These are phyloP conservation scores for Synaphobranchus kaupii DNA, from an alignment of 2,797 vertebrate species.

Conservation along the genomic window DNA sequence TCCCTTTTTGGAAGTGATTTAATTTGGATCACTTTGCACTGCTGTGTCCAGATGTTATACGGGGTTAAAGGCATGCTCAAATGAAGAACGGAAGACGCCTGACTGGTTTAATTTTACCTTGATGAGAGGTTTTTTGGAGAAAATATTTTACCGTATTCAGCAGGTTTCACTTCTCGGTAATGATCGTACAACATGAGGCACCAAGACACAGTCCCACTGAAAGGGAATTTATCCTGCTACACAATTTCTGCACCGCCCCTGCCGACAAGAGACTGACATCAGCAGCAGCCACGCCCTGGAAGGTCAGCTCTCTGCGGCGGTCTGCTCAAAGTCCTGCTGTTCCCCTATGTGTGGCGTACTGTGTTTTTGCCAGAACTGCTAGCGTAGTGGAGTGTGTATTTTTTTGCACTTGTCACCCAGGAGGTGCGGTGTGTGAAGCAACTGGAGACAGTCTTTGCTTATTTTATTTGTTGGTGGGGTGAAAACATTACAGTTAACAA, in stretches of 20 bases:
- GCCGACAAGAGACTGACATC: background rate
- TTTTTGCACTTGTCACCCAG: constrained; percentile 42
- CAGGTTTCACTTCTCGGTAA: background rate
- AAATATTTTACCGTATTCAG: background rate
- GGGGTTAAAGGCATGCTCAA: background rate
- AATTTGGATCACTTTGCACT: background rate
- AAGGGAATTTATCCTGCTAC: constrained; percentile 13
- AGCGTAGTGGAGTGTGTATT: constrained; percentile 36
- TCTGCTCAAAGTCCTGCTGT: background rate
- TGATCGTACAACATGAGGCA: background rate
- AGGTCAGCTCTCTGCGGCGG: background rate
- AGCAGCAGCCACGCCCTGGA: background rate
- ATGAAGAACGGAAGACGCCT: background rate
- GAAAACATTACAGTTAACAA: background rate
- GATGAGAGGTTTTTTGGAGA: background rate
- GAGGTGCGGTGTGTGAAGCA: constrained; percentile 20
- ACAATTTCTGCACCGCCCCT: background rate
- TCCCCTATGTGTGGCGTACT: background rate
- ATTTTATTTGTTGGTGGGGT: background rate
- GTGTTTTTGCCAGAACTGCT: constrained; percentile 25
- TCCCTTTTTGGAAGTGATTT: too few species aligned
- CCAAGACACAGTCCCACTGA: background rate
- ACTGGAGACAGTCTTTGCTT: constrained; percentile 1
- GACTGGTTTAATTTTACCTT: background rate
- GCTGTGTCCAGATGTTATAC: too few species aligned